These are phyloP conservation scores for Lycaon pictus DNA, from an alignment of 2,113 vertebrate genomes.

Conservation along the genomic window DNA sequence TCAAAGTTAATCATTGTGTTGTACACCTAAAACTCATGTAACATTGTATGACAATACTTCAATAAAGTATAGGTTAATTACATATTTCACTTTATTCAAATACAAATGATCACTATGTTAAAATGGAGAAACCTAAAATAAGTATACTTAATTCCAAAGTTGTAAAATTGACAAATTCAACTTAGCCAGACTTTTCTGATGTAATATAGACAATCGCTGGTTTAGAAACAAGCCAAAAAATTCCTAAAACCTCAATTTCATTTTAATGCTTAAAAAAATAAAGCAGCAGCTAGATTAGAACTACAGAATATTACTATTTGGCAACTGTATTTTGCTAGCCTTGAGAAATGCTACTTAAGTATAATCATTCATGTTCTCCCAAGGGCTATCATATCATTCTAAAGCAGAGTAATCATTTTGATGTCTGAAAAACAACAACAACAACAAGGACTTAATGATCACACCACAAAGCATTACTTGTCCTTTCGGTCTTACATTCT, in stretches of 20 bases:
- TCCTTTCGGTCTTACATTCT: background rate
- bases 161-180: slow-evolving; percentile 51
- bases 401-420: slow-evolving; percentile 42
- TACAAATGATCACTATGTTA: background rate
- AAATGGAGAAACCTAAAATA: slow-evolving; percentile 43
- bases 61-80: slow-evolving; percentile 45
- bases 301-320: background rate
- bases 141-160: slow-evolving; percentile 16
- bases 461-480: background rate
- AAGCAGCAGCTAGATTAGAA: slow-evolving; percentile 22
- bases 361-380: slow-evolving; percentile 49
- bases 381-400: slow-evolving; percentile 1
- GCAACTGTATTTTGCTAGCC: background rate
- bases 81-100: slow-evolving; percentile 44
- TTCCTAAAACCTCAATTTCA: background rate
- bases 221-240: background rate
- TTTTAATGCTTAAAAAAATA: slow-evolving; percentile 45
- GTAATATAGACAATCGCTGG: background rate
- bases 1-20: background rate
- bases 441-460: background rate
- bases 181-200: slow-evolving; percentile 18
- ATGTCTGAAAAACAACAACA: slow-evolving; percentile 35
- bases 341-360: slow-evolving; percentile 27
- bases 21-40: background rate
- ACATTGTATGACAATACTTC: background rate